Evolutionary conservation across 2,797 vertebrate genomes (phyloP).

Genomic region (Melanotaenia pygmaea): DNA sequence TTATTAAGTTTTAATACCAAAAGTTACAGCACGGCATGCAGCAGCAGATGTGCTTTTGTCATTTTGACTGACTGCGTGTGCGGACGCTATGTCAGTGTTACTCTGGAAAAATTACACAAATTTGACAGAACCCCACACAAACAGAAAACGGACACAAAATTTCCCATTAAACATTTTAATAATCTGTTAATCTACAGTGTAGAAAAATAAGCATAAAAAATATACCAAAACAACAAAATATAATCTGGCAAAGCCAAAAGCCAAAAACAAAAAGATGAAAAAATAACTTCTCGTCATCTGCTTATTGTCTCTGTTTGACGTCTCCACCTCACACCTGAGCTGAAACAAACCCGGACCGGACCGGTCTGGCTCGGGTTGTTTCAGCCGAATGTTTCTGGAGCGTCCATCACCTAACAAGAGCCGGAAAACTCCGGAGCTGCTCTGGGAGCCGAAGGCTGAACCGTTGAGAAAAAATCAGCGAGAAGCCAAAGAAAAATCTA

Average conservation of each 20-base stretch:
- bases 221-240: constrained; percentile 54
- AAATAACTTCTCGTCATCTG: background rate
- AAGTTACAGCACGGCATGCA: too few relatives aligned
- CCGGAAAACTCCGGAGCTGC: constrained; percentile 39
- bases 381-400: constrained; percentile 1
- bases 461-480: constrained; percentile 26
- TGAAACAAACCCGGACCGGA: too few relatives aligned
- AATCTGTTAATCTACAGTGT: constrained; percentile 58
- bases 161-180: constrained; percentile 51
- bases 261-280: constrained; percentile 39
- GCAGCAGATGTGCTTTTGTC: too few relatives aligned
- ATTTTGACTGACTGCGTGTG: too few relatives aligned
- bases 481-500: constrained; percentile 52
- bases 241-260: constrained; percentile 50
- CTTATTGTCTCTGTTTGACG: too few relatives aligned
- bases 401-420: constrained; percentile 16
- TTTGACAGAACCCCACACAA: too few relatives aligned
- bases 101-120: too few relatives aligned
- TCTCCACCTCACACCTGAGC: too few relatives aligned
- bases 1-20: too few relatives aligned
- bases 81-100: too few relatives aligned
- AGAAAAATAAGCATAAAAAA: constrained; percentile 78
- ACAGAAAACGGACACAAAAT: too few relatives aligned
- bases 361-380: too few relatives aligned
- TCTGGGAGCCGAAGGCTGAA: constrained; percentile 55